Evolutionary conservation across 2,113 vertebrate species (phyloP), one percentile per base, ranked within the genome.

Genomic region (Labeo catla): DNA sequence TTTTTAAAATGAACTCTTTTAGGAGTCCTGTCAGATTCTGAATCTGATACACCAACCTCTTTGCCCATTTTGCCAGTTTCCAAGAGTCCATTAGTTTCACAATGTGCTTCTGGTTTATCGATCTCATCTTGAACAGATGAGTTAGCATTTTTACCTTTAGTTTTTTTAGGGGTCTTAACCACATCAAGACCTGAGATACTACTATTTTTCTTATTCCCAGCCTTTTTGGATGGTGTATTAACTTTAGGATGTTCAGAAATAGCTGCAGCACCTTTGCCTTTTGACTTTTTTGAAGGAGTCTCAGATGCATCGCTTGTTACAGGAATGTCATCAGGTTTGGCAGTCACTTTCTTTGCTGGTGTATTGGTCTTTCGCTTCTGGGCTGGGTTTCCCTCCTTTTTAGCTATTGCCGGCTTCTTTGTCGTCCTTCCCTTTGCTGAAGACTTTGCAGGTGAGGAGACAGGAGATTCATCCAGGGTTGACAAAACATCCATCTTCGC

Each of bases 401-500:
- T 74, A 74, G 12, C 16, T 15, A 47, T 19, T 52, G 78, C 57
- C 28, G 45, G 61, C 78, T 83, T 36, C 2, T 45, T 76, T 21
- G 6, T 70, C 47, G 16, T 36, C 23, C 16, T 86, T 66, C 39
- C 7, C 2, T 49, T 81, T 81, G 49, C 76, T 39, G 34, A 4
- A 10, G 77, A 10, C 28, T 43, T 88, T 4, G 36, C 45, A 45
- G 19, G 1, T 66, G 34, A 13, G 9, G 84, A 12, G 6, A 57
- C 63, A 6, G 61, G 8, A 59, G 82, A 50, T 23, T 54, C 19
- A 10, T 13, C 57, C 8, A 68, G 10, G 21, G 45, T 52, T 6
- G 43, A 84, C 63, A 95, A 84, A 86, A 63, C 81, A 36, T 94
- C 92, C 87, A 94, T 93, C 87, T 94, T 95, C 81, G 63, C 88